Conservation (phyloP, 1,140 invertebrate genomes). For the Lanistes nyassanus region DNA sequence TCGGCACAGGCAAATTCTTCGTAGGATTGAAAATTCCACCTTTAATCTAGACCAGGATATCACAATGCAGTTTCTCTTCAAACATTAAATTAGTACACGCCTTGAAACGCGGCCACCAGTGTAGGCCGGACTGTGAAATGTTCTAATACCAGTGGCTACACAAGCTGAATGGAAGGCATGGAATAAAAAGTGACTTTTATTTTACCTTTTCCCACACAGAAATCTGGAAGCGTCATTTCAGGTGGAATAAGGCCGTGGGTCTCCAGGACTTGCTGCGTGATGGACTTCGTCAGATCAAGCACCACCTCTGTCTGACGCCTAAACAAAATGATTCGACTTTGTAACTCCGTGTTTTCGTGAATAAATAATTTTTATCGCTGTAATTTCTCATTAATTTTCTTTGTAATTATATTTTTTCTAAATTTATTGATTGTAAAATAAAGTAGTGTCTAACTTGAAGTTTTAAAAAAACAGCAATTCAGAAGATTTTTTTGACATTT, state of each 20-base stretch:
- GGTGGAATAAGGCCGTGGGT: constrained; percentile 39
- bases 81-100: not conserved
- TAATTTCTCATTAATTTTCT: not conserved
- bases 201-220: constrained; percentile 17
- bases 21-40: too few species aligned
- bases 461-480: too few species aligned
- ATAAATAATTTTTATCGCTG: not conserved
- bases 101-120: too few species aligned
- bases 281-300: constrained; percentile 52
- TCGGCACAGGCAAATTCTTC: too few species aligned
- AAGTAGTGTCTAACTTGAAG: too few species aligned
- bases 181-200: not conserved
- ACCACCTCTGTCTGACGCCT: constrained; percentile 58
- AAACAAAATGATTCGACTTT: constrained; percentile 12
- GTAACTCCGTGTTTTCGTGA: too few species aligned
- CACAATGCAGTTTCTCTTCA: not conserved
- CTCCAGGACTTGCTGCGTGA: constrained; percentile 61
- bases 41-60: not conserved
- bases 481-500: not conserved
- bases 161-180: not conserved
- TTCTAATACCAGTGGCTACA: not conserved
- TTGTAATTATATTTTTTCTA: not conserved
- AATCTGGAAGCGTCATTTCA: constrained; percentile 24
- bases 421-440: not conserved
- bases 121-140: too few species aligned